phyloP scores from a whole-genome alignment of 2,113 vertebrate genomes.

The Aspidoscelis tigris region DNA sequence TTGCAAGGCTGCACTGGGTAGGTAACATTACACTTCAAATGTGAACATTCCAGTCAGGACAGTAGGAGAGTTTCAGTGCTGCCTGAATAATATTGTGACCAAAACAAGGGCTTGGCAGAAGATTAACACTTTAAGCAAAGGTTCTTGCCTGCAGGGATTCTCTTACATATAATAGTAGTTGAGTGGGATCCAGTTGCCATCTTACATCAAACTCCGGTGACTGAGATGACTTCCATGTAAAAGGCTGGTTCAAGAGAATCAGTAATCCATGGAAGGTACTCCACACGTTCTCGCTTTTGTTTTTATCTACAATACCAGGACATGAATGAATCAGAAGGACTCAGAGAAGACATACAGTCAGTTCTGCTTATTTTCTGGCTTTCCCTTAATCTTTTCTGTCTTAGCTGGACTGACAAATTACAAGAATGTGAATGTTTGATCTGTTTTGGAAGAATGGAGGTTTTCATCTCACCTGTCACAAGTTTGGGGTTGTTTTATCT shows the following conservation, averaged over 20 bases:
- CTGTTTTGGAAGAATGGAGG: too few species aligned
- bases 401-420: too few species aligned
- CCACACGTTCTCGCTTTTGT: not conserved
- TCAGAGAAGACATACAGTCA: too few species aligned
- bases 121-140: conserved; percentile 26
- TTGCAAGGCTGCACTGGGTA: conserved; percentile 10
- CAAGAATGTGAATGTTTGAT: too few species aligned
- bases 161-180: conserved; percentile 21
- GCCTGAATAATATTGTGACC: conserved; percentile 32
- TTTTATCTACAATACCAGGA: not conserved
- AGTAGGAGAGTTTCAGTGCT: conserved; percentile 14
- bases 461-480: too few species aligned
- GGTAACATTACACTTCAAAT: conserved; percentile 29
- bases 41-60: conserved; percentile 34
- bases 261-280: not conserved
- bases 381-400: too few species aligned
- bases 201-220: not conserved
- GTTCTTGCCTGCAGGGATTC: conserved; percentile 8
- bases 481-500: too few species aligned
- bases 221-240: not conserved
- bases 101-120: conserved; percentile 31
- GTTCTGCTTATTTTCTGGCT: too few species aligned
- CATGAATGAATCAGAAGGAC: too few species aligned
- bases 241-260: not conserved
- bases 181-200: not conserved